Percentiles rank a stretch among this genome's conserved stretches.
Evolutionary conservation across 2,888 invertebrate genomes (phyloP).

Genomic region (Ypsolopha scabrella): DNA sequence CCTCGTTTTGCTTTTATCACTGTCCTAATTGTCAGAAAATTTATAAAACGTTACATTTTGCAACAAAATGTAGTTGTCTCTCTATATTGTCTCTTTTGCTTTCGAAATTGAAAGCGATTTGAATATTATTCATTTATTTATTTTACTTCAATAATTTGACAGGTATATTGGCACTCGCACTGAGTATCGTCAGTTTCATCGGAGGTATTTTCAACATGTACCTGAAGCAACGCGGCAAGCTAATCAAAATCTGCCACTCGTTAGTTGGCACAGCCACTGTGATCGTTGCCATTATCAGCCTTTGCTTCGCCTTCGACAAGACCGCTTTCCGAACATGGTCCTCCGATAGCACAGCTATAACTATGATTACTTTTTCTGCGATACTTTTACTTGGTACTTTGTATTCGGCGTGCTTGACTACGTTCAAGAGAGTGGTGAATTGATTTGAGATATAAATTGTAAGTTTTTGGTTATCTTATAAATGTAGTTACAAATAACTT

Average conservation of each 20-base stretch:
- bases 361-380: constrained; percentile 2
- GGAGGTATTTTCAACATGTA: constrained; percentile 6
- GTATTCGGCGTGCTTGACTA: background rate
- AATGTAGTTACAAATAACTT: no score
- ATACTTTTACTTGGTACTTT: background rate
- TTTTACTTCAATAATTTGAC: background rate
- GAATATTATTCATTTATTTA: no score
- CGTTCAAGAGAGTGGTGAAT: background rate
- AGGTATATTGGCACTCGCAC: constrained; percentile 6
- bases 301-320: constrained; percentile 6
- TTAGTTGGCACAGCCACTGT: constrained; percentile 2
- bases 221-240: background rate
- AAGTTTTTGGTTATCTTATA: no score
- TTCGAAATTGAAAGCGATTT: no score
- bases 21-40: no score
- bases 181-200: constrained; percentile 3
- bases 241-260: constrained; percentile 4
- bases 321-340: background rate
- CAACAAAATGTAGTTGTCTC: no score
- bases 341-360: background rate
- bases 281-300: constrained; percentile 1
- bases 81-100: no score
- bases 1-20: no score
- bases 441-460: no score
- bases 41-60: no score